Base-by-base conservation (phyloP, 2,113 vertebrate genomes). In the Alligator mississippiensis region DNA sequence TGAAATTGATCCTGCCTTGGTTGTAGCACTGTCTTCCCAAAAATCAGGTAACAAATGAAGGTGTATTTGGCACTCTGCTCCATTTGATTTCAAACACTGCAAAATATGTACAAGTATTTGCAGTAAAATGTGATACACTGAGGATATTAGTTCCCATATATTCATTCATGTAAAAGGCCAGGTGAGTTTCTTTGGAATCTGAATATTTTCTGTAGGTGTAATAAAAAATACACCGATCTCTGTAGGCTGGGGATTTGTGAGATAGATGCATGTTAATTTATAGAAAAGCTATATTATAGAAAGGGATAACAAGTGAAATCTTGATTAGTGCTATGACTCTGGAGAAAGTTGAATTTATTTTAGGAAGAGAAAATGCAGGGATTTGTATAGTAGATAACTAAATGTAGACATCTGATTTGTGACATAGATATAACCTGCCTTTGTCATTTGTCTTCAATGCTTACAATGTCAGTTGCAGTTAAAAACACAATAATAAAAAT, bases 1-100 rank as follows among this genome's bases (percentile, higher is more conserved):
- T 80, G 99, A 99, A 97, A 99, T 99, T 77, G 99, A 99, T 97
- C 99, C 99, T 8, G 99, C 99, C 10, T 97, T 99, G 94, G 99
- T 99, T 0, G 99, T 99, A 94, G 99, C 99, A n/a, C 97, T 99
- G 85, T 99, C 99, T 75, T 99, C 99, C 61, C 99, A 99, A 96
- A 99, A 99, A 92, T 99, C 99, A 94, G 99, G 99, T 99, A 97
- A 97, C 66, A 85, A 62, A 4, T 74, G 63, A 92, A 89, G 87
- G 28, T 58, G 1, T 0, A 60, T 77, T 83, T 38, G 54, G 92
- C 77, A 9, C 38, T 25, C 38, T 66, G 21, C 16, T 85, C 8
- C 17, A 88, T 11, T 55, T 24, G 11, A 8, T 24, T 15, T 38
- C 55, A 82, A 70, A 1, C 11, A 54, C 6, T 6, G 22, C 62